Conservation (phyloP, 2,113 vertebrate species). For the Paracanthobrama guichenoti region DNA sequence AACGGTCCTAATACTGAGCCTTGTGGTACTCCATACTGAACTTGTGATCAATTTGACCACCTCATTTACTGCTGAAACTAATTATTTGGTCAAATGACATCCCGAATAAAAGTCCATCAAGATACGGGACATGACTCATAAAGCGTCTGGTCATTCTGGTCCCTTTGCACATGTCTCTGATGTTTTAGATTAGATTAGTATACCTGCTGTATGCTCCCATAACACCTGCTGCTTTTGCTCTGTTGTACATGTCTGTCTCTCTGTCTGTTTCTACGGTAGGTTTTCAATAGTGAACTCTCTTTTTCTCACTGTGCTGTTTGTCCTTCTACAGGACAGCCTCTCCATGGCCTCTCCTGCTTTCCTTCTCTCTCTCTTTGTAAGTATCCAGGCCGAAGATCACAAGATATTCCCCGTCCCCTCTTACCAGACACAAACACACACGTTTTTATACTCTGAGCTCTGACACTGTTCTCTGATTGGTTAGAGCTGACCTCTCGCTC, state of each 20-base stretch:
- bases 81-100: not conserved
- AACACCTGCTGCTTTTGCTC: slow-evolving; percentile 25
- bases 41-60: too few relatives aligned
- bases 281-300: slow-evolving; percentile 60
- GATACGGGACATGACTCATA: not conserved
- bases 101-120: not conserved
- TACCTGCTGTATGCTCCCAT: not conserved
- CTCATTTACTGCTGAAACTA: too few relatives aligned
- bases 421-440: slow-evolving; percentile 14
- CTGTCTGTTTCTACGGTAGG: not conserved
- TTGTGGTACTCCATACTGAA: too few relatives aligned
- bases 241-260: not conserved
- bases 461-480: not conserved
- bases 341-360: slow-evolving; percentile 99
- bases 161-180: not conserved
- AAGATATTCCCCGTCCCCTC: slow-evolving; percentile 39
- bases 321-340: slow-evolving; percentile 99
- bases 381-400: slow-evolving; percentile 81
- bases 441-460: slow-evolving; percentile 13
- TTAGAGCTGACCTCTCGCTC: not conserved
- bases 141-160: slow-evolving; percentile 11
- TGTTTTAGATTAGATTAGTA: not conserved
- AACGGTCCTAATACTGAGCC: too few relatives aligned
- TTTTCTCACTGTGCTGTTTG: slow-evolving; percentile 85
- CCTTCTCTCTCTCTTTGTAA: slow-evolving; percentile 99